Conservation (phyloP, 2,888 invertebrate genomes). For the Agrochola lychnidis region DNA sequence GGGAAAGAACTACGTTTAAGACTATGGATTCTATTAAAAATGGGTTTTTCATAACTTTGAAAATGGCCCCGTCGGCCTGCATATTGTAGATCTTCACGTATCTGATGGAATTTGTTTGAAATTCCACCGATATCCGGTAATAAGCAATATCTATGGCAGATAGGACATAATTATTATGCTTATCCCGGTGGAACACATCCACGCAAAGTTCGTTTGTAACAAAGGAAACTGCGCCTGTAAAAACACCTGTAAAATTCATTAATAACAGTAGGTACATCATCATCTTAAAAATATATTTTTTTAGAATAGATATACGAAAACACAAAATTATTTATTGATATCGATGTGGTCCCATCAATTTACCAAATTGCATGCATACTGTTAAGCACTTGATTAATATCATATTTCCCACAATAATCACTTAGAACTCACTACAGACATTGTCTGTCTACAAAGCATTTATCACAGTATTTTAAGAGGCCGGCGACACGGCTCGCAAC, state of each 20-base stretch:
- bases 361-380: slow-evolving; percentile 4
- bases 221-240: neutral
- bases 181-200: neutral
- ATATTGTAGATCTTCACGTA: neutral
- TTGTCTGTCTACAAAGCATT: too few species aligned
- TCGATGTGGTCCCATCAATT: slow-evolving; percentile 3
- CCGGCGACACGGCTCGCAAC: too few species aligned
- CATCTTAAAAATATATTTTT: too few species aligned
- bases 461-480: too few species aligned
- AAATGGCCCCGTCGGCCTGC: neutral
- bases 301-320: neutral
- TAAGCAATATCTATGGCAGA: neutral
- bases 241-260: neutral
- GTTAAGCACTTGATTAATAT: slow-evolving; percentile 22
- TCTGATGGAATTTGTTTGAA: neutral
- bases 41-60: neutral
- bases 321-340: slow-evolving; percentile 5
- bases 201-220: neutral
- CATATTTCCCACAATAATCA: slow-evolving; percentile 4
- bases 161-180: too few species aligned
- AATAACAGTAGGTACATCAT: neutral
- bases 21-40: neutral
- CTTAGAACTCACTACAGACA: neutral
- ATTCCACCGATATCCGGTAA: neutral
- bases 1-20: too few species aligned